phyloP scores from a whole-genome alignment of 2,797 vertebrate species.

The Odontamblyopus lacepedii region DNA sequence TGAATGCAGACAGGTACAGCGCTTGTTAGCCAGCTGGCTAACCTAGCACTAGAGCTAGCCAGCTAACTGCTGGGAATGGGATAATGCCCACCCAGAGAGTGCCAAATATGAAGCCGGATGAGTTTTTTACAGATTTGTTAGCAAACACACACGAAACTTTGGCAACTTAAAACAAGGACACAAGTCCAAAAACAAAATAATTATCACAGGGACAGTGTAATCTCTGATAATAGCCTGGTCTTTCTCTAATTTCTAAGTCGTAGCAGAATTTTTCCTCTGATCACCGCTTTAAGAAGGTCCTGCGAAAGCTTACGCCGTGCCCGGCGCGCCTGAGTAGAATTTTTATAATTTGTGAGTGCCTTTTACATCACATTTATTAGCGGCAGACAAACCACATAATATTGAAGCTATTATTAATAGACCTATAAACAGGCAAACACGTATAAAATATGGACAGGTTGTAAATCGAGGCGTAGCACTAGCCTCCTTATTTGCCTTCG shows the following conservation, averaged over 20 bases:
- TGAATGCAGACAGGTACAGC: conserved; percentile 27
- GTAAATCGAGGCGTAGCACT: conserved; percentile 38
- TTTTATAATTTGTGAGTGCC: background rate
- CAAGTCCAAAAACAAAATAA: conserved; percentile 44
- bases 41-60: conserved; percentile 61
- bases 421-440: background rate
- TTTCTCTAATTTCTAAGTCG: conserved; percentile 78
- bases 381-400: background rate
- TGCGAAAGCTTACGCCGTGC: conserved; percentile 74
- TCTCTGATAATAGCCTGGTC: conserved; percentile 50
- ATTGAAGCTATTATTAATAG: background rate
- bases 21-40: conserved; percentile 60
- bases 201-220: conserved; percentile 42
- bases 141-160: conserved; percentile 31
- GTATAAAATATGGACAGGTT: background rate
- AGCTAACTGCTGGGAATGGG: conserved; percentile 68
- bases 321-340: conserved; percentile 73
- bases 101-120: conserved; percentile 52
- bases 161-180: conserved; percentile 53
- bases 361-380: background rate
- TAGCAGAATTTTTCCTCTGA: conserved; percentile 79
- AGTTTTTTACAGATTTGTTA: conserved; percentile 42
- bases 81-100: conserved; percentile 70
- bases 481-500: conserved; percentile 33
- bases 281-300: conserved; percentile 83